Base-by-base conservation (phyloP, 2,113 vertebrate species). In the Scortum barcoo region DNA sequence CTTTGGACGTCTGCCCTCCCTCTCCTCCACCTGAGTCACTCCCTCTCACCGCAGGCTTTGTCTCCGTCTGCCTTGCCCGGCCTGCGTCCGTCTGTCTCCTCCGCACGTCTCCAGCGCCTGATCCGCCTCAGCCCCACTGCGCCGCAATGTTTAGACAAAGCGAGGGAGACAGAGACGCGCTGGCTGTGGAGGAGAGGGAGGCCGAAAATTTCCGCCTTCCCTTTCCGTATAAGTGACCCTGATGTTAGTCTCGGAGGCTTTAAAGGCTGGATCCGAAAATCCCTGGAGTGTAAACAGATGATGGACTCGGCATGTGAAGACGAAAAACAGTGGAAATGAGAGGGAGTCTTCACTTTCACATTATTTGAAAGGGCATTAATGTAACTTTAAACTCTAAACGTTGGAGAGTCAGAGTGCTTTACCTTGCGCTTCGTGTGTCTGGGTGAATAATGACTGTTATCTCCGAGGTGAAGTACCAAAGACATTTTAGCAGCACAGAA, bases 61-160 rank as follows among this genome's bases (percentile, higher is more conserved):
- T 91, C 81, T 71, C 78, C 24, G 81, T 86, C 76, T 77, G 65
- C 3, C 72, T 87, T 69, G 33, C 48, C 61, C 66, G 9, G 40
- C 14, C 72, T n/a, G 57, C 68, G 72, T 87, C 72, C 46, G 78
- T 72, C 85, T 86, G 87, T 75, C 86, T 87, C 72, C 74, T 87
- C 77, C 65, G 11, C 85, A 30, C 1, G 79, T 87, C 88, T 85
- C 86, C 71, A 2, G 44, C n/a, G 69, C 70, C 76, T 7, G 68
- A 72, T 50, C 72, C 17, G 60, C 79, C 80, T 69, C 36, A 7
- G 83, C 76, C 81, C 74, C 65, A 10, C 12, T 4, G n/a, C 38
- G 54, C 86, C 90, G 1, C 88, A 91, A 30, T 93, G 88, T 93
- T 91, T 93, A 85, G 72, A 87, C 68, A 73, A 87, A 53, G 8